Conservation (phyloP, 2,888 invertebrate genomes). For the Encarsia formosa region DNA sequence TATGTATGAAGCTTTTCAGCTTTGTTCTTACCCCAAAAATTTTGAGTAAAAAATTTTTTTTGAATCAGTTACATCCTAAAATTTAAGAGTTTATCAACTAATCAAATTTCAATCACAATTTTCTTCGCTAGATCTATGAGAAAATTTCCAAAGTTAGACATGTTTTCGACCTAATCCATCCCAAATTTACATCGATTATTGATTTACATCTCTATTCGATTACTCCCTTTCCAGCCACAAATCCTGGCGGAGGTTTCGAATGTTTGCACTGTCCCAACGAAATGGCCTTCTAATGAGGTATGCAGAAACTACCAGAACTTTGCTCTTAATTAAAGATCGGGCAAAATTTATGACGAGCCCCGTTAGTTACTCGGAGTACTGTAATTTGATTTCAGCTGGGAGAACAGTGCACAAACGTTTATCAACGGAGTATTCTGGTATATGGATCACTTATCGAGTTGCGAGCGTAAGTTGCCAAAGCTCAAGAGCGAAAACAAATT, state of each 20-base stretch:
- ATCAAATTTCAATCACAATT: too few relatives aligned
- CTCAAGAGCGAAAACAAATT: too few relatives aligned
- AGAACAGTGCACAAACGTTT: constrained; percentile 5
- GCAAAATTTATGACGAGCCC: constrained; percentile 16
- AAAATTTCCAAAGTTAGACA: too few relatives aligned
- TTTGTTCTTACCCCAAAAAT: too few relatives aligned
- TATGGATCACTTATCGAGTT: constrained; percentile 11
- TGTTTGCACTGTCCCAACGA: constrained; percentile 7
- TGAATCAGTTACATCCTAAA: too few relatives aligned
- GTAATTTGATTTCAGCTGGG: constrained; percentile 10
- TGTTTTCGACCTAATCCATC: too few relatives aligned
- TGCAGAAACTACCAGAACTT: constrained; percentile 18
- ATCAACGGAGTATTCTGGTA: not conserved
- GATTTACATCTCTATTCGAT: constrained; percentile 4
- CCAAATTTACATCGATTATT: constrained; percentile 9
- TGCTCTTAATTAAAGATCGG: constrained; percentile 22
- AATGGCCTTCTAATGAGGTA: constrained; percentile 16
- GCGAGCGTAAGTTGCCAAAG: not conserved
- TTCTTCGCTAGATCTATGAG: too few relatives aligned
- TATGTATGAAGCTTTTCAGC: too few relatives aligned
- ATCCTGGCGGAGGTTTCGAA: constrained; percentile 6
- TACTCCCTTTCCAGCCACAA: too few relatives aligned
- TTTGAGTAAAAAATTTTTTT: too few relatives aligned
- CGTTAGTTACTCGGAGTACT: not conserved
- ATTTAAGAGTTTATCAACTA: too few relatives aligned